Evolutionary conservation across 1,140 invertebrate genomes (phyloP).

Genomic region (Drosophila subpulchrella): DNA sequence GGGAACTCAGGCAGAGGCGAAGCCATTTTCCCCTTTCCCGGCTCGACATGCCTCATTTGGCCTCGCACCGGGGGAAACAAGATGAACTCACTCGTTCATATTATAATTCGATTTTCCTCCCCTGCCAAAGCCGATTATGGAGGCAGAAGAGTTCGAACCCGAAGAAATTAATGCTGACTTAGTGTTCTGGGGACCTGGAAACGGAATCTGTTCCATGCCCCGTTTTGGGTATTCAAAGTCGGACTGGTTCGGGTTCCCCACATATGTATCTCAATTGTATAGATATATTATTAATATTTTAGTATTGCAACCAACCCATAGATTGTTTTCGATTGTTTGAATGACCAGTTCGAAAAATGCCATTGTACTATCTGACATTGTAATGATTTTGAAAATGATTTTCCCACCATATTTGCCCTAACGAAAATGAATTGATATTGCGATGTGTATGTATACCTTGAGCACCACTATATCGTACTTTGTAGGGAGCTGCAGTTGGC

Average conservation of each 20-base stretch:
- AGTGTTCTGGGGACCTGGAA: conserved; percentile 16
- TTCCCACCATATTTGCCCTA: neutral
- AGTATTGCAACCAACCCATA: too few relatives aligned
- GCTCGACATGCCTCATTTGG: conserved; percentile 44
- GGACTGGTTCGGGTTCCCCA: neutral
- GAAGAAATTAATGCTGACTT: conserved; percentile 51
- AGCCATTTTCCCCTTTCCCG: conserved; percentile 8
- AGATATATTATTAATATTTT: too few relatives aligned
- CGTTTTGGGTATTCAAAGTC: neutral
- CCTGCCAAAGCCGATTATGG: conserved; percentile 55
- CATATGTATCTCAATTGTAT: too few relatives aligned
- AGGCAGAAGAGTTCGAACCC: conserved; percentile 13
- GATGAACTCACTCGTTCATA: conserved; percentile 43
- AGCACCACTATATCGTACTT: neutral
- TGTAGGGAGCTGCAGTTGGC: conserved; percentile 23
- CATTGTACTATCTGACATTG: neutral
- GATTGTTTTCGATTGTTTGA: too few relatives aligned
- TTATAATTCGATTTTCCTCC: conserved; percentile 65
- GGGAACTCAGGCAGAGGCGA: neutral
- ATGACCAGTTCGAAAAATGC: too few relatives aligned
- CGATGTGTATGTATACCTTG: neutral
- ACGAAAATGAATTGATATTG: neutral
- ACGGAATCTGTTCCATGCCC: conserved; percentile 24
- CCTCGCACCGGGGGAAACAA: conserved; percentile 14
- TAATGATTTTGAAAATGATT: neutral